These are phyloP conservation scores for Bubalus kerabau DNA, from an alignment of 2,113 vertebrate genomes.

Conservation along the genomic window DNA sequence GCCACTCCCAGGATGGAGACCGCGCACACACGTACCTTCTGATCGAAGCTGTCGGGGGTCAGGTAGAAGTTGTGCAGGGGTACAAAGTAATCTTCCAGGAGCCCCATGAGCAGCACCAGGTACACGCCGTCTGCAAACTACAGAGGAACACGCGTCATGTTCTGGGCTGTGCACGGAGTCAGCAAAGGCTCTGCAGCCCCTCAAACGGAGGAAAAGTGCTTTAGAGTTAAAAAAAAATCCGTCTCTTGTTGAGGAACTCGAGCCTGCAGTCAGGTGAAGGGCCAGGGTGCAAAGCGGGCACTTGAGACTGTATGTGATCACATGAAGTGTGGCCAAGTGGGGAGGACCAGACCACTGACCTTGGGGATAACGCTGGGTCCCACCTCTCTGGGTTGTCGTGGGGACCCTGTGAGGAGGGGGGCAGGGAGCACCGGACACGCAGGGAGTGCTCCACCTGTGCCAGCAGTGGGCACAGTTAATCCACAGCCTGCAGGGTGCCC, in stretches of 20 bases:
- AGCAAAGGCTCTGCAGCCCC: fast-evolving
- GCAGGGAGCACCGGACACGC: fast-evolving
- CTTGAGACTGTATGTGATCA: fast-evolving
- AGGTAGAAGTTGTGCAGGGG: slow-evolving; percentile 96
- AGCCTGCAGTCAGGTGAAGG: fast-evolving
- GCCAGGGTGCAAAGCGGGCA: fast-evolving
- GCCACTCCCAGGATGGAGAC: neutral
- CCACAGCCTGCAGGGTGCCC: neutral
- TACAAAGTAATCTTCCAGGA: slow-evolving; percentile 95
- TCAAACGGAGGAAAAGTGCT: fast-evolving
- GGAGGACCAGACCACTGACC: fast-evolving
- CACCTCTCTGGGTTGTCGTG: fast-evolving
- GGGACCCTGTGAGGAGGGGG: neutral
- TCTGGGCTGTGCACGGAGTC: fast-evolving
- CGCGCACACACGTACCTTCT: slow-evolving; percentile 84
- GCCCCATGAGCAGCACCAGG: slow-evolving; percentile 94
- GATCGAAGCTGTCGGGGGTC: slow-evolving; percentile 95
- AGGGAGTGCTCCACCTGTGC: fast-evolving
- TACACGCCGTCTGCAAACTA: slow-evolving; percentile 99
- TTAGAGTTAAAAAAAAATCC: no score
- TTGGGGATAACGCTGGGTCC: neutral
- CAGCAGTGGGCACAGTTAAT: fast-evolving
- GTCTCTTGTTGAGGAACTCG: fast-evolving
- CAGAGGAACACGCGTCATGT: neutral
- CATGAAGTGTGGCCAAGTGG: fast-evolving